Evolutionary conservation across 2,113 vertebrate species (phyloP).

Genomic region (Fregata magnificens): DNA sequence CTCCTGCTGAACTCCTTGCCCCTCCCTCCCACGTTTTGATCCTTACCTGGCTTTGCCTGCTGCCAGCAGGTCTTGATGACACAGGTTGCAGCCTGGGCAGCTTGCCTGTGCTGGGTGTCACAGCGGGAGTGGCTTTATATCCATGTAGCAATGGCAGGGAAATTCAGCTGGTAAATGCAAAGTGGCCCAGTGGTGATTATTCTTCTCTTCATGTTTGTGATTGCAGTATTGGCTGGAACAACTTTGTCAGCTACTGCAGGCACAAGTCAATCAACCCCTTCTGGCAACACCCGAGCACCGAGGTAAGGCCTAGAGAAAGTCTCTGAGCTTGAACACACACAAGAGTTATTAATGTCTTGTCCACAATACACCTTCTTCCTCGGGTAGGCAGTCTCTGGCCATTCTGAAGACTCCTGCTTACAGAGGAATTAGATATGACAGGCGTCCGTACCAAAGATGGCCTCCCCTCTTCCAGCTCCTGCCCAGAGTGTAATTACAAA

Average conservation of each 20-base stretch:
- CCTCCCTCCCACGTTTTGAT: not conserved
- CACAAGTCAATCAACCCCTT: fast-evolving
- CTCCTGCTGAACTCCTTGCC: not conserved
- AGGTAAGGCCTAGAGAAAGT: no score
- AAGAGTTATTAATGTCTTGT: fast-evolving
- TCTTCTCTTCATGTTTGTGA: not conserved
- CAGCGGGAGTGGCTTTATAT: not conserved
- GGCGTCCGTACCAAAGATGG: not conserved
- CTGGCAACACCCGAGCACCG: no score
- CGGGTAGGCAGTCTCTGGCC: not conserved
- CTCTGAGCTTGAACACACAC: not conserved
- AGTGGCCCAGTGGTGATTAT: not conserved
- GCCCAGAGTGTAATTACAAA: not conserved
- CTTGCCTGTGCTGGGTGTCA: not conserved
- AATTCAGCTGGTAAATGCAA: not conserved
- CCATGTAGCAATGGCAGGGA: not conserved
- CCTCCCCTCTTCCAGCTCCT: not conserved
- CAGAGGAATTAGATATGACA: not conserved
- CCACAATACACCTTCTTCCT: no score
- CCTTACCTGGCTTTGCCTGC: not conserved
- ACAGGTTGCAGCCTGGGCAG: not conserved
- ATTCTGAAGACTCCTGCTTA: not conserved
- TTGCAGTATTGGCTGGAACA: not conserved
- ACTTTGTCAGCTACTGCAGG: fast-evolving
- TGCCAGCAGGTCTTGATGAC: not conserved